Base-by-base conservation (phyloP, 2,888 invertebrate species). In the Branchellion lobata region DNA sequence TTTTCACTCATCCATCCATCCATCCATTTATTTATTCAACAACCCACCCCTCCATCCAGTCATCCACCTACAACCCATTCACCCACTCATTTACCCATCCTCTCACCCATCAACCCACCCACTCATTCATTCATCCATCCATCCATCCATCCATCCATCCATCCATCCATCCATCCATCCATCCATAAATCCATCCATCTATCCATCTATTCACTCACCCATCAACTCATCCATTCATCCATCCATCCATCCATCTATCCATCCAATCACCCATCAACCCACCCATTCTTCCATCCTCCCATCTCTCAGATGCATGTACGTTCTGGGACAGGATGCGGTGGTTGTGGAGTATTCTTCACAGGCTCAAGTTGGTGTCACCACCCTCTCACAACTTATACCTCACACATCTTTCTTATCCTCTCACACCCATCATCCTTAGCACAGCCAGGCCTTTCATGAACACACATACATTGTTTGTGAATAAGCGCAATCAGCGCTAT, bases 301-400 rank as follows among this genome's bases (percentile, higher is more conserved):
- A 71, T 24, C 34, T 34, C 40, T 21, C 33, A 68, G 79, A 34
- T 79, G 71, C 24, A 78, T 14, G 27, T 78, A 11, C 36, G 31
- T 51, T 29, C 36, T 69, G 14, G 47, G 71, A 33, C 29, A 79
- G 51, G 40, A 71, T 27, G 79, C n/a, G 24, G 78, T 36, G 31
- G n/a, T n/a, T n/a, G n/a, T n/a, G n/a, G n/a, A n/a, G n/a, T n/a
- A n/a, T n/a, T n/a, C n/a, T n/a, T n/a, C n/a, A n/a, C n/a, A n/a
- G n/a, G n/a, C n/a, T n/a, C n/a, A n/a, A n/a, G n/a, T n/a, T n/a
- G n/a, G n/a, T n/a, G n/a, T n/a, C n/a, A n/a, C n/a, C n/a, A n/a
- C n/a, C n/a, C n/a, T n/a, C n/a, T n/a, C n/a, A n/a, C n/a, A n/a
- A n/a, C n/a, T n/a, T n/a, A n/a, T n/a, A n/a, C n/a, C n/a, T n/a